Evolutionary conservation across 1,140 invertebrate species (phyloP), one percentile per base, ranked within the genome.

Genomic region (Drosophila eugracilis): DNA sequence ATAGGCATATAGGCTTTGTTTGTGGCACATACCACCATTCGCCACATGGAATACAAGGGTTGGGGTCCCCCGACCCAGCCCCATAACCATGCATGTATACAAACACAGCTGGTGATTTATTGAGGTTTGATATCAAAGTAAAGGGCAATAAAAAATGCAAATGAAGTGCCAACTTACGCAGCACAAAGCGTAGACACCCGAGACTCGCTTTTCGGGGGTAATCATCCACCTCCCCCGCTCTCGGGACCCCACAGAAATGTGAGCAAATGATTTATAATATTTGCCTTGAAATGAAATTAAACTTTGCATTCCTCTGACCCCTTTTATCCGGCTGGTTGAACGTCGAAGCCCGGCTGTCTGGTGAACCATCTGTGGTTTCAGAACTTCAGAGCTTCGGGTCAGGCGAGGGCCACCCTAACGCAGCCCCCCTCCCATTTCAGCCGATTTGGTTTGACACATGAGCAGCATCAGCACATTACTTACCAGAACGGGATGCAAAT

Each of bases 401-500:
- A 53, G 66, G 28, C 39, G 44, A 3, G 34, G 37, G 42, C 1
- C 17, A 5, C 17, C 26, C 21, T n/a, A 52, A 15, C 14, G 5
- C n/a, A 24, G 17, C 9, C 34, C 19, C 30, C 24, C 6, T 36
- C 3, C 7, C 14, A 28, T 9, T 10, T 28, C 37, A 22, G 0
- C 24, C 15, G 10, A 24, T 10, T 26, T 6, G 24, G 36, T 10
- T 26, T 39, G 52, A 42, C 37, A 36, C 42, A 34, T 30, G 30
- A 37, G 30, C 42, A 34, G 32, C 55, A 48, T 47, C 42, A 65
- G 36, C 52, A 55, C 30, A 19, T 67, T 48, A 90, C 90, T 92
- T 92, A 94, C 93, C 92, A 94, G 83, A 57, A 94, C 93, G 60
- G 93, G 93, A 92, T 94, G 93, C 93, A 98, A 95, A 92, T 99